These are phyloP conservation scores for Hepsetus odoe DNA, from an alignment of 2,113 vertebrate genomes.

Conservation along the genomic window DNA sequence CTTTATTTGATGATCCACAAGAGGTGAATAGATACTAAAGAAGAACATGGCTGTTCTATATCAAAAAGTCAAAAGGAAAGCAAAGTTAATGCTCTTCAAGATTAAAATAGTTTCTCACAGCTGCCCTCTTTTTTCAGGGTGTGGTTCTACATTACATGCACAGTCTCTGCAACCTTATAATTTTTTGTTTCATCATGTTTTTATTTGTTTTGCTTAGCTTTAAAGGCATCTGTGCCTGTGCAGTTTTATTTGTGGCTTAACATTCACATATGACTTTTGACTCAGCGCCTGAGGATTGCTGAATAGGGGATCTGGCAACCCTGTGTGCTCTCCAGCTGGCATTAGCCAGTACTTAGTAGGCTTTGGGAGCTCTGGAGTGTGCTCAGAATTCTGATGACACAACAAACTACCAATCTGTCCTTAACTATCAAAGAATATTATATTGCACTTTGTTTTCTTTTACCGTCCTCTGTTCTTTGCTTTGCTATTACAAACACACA, in stretches of 20 bases:
- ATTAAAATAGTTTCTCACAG: neutral
- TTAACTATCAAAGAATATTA: neutral
- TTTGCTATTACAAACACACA: neutral
- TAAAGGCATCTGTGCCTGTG: neutral
- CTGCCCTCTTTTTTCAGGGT: neutral
- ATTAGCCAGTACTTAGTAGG: conserved; percentile 64
- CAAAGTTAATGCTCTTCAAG: neutral
- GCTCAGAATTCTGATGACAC: conserved; percentile 71
- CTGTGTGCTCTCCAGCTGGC: conserved; percentile 52
- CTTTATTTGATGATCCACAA: too few relatives aligned
- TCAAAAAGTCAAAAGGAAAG: too few relatives aligned
- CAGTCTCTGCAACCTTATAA: neutral
- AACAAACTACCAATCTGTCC: conserved; percentile 44
- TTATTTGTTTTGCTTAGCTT: conserved; percentile 30
- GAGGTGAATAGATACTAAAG: too few relatives aligned
- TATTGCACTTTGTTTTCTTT: neutral
- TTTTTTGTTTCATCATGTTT: conserved; percentile 9
- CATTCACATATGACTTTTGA: conserved; percentile 12
- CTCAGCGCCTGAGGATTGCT: neutral
- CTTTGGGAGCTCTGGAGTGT: conserved; percentile 65
- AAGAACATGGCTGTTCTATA: too few relatives aligned
- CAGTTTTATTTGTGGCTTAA: conserved; percentile 32
- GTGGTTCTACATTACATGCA: neutral
- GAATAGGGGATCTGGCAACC: conserved; percentile 40
- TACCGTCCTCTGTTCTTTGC: neutral